These are phyloP conservation scores for Psittacula cyanocephala DNA, from an alignment of 2,113 vertebrate species.

Conservation along the genomic window DNA sequence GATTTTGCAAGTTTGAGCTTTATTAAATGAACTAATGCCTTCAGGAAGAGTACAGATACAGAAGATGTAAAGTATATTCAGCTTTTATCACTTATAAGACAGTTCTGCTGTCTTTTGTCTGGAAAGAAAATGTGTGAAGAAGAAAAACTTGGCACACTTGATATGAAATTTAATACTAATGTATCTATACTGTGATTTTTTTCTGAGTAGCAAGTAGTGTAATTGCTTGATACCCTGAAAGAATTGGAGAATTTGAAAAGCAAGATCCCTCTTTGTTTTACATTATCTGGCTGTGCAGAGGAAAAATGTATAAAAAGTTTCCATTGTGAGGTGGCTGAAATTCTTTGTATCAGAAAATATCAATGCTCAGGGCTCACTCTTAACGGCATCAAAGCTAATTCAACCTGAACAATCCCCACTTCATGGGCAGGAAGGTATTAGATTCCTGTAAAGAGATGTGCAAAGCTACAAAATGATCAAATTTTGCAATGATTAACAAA, in stretches of 20 bases:
- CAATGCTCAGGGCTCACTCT: background rate
- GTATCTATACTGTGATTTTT: background rate
- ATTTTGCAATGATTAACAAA: background rate
- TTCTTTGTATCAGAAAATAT: constrained; percentile 4
- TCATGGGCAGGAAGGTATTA: background rate
- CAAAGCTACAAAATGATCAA: background rate
- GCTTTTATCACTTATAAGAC: background rate
- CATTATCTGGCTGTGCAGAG: background rate
- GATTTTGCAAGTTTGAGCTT: background rate
- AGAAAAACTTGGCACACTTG: background rate
- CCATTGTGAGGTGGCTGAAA: background rate
- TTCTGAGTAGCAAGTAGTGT: background rate
- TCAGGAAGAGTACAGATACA: background rate
- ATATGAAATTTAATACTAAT: background rate
- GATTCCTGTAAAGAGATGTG: background rate
- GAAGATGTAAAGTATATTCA: background rate
- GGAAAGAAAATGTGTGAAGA: background rate
- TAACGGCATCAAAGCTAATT: constrained; percentile 19
- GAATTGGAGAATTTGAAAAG: background rate
- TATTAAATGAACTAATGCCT: constrained; percentile 4
- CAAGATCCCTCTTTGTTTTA: constrained; percentile 8
- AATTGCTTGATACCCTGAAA: background rate
- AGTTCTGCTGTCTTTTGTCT: constrained; percentile 14
- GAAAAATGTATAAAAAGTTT: background rate
- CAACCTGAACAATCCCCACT: background rate